phyloP scores from a whole-genome alignment of 2,888 invertebrate genomes.

The Melanophora roralis region DNA sequence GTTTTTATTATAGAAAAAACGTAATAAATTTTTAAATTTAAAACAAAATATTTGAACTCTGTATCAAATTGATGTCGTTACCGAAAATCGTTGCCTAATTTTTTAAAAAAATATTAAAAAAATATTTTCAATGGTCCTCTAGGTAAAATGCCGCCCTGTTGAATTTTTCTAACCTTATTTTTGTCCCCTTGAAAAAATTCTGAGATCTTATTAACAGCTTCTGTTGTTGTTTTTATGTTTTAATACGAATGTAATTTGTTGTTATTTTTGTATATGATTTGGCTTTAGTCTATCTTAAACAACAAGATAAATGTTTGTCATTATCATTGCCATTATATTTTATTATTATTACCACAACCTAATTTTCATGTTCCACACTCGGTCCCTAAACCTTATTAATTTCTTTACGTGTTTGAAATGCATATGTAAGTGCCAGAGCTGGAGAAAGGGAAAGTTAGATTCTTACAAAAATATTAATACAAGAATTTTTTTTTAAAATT shows the following conservation, averaged over 20 bases:
- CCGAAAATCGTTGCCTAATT: no score
- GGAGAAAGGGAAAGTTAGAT: background rate
- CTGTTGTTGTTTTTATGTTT: background rate
- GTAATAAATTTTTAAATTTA: no score
- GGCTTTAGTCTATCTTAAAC: constrained; percentile 1
- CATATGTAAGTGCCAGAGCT: background rate
- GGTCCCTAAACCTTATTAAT: background rate
- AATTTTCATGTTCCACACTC: background rate
- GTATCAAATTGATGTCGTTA: no score
- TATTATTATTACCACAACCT: constrained; percentile 24
- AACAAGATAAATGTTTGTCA: constrained; percentile 46
- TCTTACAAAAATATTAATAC: no score
- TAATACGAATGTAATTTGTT: background rate
- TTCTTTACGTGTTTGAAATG: background rate
- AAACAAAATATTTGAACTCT: no score
- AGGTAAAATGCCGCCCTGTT: no score
- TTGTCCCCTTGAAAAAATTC: background rate
- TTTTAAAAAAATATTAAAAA: no score
- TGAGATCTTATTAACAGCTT: constrained; percentile 19
- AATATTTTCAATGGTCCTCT: no score
- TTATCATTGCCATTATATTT: constrained; percentile 52
- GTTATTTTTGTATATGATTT: background rate
- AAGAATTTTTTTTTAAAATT: no score
- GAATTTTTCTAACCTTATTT: no score
- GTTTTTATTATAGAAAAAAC: no score